These are phyloP conservation scores for Agriopis leucophaearia DNA, from an alignment of 2,888 invertebrate genomes.

Conservation along the genomic window DNA sequence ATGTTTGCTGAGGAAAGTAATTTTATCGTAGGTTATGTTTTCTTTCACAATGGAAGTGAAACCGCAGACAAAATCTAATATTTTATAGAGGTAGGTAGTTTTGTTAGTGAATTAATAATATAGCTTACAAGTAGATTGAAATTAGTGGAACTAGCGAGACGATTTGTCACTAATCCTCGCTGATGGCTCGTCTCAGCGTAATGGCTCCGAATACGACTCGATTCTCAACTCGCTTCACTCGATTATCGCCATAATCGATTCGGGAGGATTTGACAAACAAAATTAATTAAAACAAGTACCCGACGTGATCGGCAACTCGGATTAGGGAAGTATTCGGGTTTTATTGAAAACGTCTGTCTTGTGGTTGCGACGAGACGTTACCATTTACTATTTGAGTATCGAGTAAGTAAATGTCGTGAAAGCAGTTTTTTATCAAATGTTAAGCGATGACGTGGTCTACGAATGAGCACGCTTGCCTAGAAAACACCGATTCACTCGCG, in stretches of 20 bases:
- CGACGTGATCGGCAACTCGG: conserved; percentile 25
- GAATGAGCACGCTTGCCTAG: no score
- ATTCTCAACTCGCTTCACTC: conserved; percentile 34
- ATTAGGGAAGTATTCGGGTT: conserved; percentile 28
- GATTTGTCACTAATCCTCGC: conserved; percentile 26
- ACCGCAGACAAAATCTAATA: no score
- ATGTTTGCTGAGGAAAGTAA: no score
- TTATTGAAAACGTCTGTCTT: conserved; percentile 18
- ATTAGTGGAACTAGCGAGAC: conserved; percentile 26
- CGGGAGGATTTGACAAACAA: conserved; percentile 41
- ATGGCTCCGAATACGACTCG: conserved; percentile 42
- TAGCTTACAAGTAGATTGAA: conserved; percentile 22
- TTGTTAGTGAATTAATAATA: conserved; percentile 7
- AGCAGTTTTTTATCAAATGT: no score
- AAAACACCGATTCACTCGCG: no score
- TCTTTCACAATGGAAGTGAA: no score
- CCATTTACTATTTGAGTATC: background rate
- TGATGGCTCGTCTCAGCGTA: conserved; percentile 26
- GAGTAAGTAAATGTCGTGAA: no score
- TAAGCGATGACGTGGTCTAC: no score
- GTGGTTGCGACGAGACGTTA: background rate
- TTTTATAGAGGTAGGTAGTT: background rate
- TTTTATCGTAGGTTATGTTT: no score
- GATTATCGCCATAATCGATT: conserved; percentile 46
- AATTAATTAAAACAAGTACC: conserved; percentile 47